Evolutionary conservation across 2,113 vertebrate species (phyloP).

Genomic region (Lagopus muta): DNA sequence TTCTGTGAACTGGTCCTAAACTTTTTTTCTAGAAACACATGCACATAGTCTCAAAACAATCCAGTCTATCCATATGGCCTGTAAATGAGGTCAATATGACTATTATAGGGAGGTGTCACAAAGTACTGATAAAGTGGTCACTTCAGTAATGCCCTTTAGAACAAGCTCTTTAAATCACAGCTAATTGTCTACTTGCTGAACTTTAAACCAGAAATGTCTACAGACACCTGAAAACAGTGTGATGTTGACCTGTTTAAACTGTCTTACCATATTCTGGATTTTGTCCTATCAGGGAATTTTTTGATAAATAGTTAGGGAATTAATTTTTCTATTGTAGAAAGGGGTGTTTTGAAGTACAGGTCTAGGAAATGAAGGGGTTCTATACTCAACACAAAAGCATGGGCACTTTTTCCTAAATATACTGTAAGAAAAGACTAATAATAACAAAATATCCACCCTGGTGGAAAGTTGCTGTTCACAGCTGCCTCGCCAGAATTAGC

Average conservation of each 20-base stretch:
- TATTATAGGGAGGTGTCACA: not conserved
- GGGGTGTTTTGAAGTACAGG: not conserved
- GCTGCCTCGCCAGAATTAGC: constrained; percentile 16
- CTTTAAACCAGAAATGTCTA: not conserved
- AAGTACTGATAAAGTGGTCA: not conserved
- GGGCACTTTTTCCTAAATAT: not conserved
- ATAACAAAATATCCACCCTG: not conserved
- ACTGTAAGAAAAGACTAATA: not conserved
- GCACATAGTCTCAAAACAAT: not conserved
- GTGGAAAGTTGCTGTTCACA: not conserved
- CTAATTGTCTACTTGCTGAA: not conserved
- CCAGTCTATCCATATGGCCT: not conserved
- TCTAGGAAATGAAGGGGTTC: not conserved
- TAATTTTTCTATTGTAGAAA: not conserved
- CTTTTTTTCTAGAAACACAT: not conserved
- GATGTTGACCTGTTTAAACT: not conserved
- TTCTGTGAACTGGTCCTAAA: not conserved
- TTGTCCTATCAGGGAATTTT: not conserved
- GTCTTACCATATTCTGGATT: not conserved
- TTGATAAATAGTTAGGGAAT: not conserved
- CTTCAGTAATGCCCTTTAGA: not conserved
- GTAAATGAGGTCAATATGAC: not conserved
- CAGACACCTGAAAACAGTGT: not conserved
- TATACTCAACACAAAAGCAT: not conserved
- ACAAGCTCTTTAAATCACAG: not conserved